These are phyloP conservation scores for Denticeps clupeoides DNA, from an alignment of 2,797 vertebrate genomes.

Conservation along the genomic window DNA sequence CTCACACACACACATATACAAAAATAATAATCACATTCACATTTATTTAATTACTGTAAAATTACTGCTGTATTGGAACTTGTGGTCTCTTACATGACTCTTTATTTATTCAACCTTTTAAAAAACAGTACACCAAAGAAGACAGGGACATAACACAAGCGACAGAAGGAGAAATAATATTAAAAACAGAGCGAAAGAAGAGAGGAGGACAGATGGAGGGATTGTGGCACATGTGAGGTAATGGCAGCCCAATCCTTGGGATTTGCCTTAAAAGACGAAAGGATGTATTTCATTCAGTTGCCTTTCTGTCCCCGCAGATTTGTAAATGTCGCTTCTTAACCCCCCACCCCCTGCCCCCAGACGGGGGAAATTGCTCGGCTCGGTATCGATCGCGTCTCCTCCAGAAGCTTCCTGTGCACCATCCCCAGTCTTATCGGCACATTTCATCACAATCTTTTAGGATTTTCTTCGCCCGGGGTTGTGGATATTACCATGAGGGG, in stretches of 20 bases:
- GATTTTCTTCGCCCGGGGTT: slow-evolving; percentile 30
- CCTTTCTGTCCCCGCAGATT: slow-evolving; percentile 9
- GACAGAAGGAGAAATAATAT: no score
- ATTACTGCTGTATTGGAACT: no score
- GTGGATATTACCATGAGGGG: slow-evolving; percentile 34
- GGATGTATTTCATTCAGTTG: slow-evolving; percentile 12
- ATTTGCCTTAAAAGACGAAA: slow-evolving; percentile 28
- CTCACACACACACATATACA: no score
- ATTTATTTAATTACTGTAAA: no score
- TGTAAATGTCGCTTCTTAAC: slow-evolving; percentile 18
- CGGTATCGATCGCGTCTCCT: slow-evolving; percentile 34
- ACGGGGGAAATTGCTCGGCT: slow-evolving; percentile 9
- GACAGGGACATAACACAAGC: no score
- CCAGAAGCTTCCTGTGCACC: slow-evolving; percentile 29
- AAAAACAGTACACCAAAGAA: no score
- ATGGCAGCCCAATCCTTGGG: slow-evolving; percentile 4
- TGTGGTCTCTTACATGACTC: no score
- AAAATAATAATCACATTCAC: no score
- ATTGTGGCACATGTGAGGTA: no score
- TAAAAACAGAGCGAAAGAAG: background rate
- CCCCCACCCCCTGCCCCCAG: no score
- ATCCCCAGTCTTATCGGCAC: slow-evolving; percentile 31
- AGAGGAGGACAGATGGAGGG: slow-evolving; percentile 6
- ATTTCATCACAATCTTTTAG: slow-evolving; percentile 44
- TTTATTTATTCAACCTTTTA: no score